Evolutionary conservation across 2,113 vertebrate genomes (phyloP).

Genomic region (Trogon surrucura): DNA sequence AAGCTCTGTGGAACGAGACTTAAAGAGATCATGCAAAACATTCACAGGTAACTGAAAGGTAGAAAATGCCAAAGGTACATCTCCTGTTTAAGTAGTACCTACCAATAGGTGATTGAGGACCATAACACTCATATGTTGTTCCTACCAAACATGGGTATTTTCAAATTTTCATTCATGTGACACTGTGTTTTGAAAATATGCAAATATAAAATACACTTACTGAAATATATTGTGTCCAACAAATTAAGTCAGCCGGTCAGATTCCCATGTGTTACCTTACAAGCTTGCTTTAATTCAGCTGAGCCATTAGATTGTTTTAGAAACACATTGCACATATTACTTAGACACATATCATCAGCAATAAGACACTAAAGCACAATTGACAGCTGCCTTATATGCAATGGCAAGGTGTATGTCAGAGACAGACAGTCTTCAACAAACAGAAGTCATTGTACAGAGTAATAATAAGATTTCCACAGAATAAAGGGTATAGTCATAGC

Average conservation of each 20-base stretch:
- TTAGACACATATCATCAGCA: not conserved
- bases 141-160: not conserved
- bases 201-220: not conserved
- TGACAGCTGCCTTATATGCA: not conserved
- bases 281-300: conserved; percentile 7
- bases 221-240: not conserved
- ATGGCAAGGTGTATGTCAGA: not conserved
- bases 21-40: not conserved
- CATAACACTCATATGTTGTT: not conserved
- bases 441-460: not conserved
- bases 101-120: not conserved
- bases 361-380: not conserved
- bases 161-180: not conserved
- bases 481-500: not conserved
- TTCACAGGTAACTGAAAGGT: not conserved
- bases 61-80: not conserved
- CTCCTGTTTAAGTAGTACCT: not conserved
- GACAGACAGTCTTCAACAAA: not conserved
- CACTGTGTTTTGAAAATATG: not conserved
- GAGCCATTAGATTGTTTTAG: not conserved
- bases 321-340: not conserved
- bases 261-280: not conserved
- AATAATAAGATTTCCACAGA: not conserved
- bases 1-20: not conserved
- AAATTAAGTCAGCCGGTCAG: not conserved